Conservation (phyloP, 2,797 vertebrate species). For the Aphelocoma californica region DNA sequence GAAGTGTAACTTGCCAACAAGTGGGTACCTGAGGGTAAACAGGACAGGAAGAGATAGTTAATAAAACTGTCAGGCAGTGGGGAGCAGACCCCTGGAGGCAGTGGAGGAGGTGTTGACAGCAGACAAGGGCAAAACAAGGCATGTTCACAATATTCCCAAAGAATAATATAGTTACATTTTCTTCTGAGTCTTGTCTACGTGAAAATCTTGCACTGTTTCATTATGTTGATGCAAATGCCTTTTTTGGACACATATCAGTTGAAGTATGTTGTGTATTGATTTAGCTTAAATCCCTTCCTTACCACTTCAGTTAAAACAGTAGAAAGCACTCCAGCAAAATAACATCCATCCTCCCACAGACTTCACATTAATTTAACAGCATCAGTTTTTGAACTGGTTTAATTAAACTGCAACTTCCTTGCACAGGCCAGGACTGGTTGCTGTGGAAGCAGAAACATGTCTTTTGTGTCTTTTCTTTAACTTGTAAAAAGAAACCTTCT, state of each 20-base stretch:
- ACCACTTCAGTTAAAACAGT: neutral
- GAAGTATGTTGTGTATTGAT: neutral
- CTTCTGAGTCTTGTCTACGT: neutral
- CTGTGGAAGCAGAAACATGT: neutral
- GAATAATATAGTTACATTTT: neutral
- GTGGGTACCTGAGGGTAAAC: neutral
- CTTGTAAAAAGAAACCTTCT: neutral
- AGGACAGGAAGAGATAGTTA: slow-evolving; percentile 9
- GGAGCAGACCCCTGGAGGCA: slow-evolving; percentile 21
- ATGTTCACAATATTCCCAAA: neutral
- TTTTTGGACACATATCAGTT: slow-evolving; percentile 16
- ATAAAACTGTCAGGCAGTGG: neutral
- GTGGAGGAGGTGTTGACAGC: slow-evolving; percentile 17
- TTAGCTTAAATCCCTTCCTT: slow-evolving; percentile 2
- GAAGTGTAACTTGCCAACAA: slow-evolving; percentile 1
- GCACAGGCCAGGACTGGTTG: slow-evolving; percentile 32
- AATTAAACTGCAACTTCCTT: slow-evolving; percentile 47
- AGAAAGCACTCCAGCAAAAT: slow-evolving; percentile 3
- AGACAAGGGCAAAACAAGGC: slow-evolving; percentile 33
- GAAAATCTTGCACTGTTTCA: neutral
- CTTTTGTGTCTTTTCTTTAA: neutral
- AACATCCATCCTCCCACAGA: slow-evolving; percentile 28
- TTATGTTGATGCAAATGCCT: slow-evolving; percentile 32
- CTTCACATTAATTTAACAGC: neutral
- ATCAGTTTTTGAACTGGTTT: slow-evolving; percentile 17